These are phyloP conservation scores for Tetrao urogallus DNA, from an alignment of 2,113 vertebrate genomes.

Conservation along the genomic window DNA sequence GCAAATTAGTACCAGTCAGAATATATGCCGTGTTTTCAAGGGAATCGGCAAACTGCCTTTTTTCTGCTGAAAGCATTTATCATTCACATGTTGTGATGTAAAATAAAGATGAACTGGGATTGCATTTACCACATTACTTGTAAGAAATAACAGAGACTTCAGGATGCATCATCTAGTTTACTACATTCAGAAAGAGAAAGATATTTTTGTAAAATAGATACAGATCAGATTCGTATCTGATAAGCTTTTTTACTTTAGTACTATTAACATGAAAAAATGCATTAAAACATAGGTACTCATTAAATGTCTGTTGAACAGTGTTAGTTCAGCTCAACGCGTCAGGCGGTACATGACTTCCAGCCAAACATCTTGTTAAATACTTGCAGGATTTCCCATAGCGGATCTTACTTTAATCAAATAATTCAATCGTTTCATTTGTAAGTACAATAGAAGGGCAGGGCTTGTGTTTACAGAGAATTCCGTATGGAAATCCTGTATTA, in stretches of 20 bases:
- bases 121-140: neutral
- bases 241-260: neutral
- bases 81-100: neutral
- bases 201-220: neutral
- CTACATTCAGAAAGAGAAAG: neutral
- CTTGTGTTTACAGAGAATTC: slow-evolving; percentile 69
- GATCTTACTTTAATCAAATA: slow-evolving; percentile 73
- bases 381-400: slow-evolving; percentile 68
- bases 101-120: neutral
- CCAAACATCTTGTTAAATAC: slow-evolving; percentile 63
- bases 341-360: neutral
- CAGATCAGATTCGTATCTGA: neutral
- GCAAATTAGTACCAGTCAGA: neutral
- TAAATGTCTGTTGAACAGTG: neutral
- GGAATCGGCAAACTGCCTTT: neutral
- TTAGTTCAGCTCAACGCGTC: neutral
- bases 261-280: neutral
- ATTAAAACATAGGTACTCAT: neutral
- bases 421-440: slow-evolving; percentile 61
- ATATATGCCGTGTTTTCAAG: neutral
- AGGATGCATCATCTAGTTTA: neutral
- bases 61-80: neutral
- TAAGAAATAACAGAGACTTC: neutral
- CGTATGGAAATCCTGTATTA: slow-evolving; percentile 70
- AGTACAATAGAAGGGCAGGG: slow-evolving; percentile 69